Evolutionary conservation across 2,797 vertebrate species (phyloP).

Genomic region (Phyllotis vaccarum): DNA sequence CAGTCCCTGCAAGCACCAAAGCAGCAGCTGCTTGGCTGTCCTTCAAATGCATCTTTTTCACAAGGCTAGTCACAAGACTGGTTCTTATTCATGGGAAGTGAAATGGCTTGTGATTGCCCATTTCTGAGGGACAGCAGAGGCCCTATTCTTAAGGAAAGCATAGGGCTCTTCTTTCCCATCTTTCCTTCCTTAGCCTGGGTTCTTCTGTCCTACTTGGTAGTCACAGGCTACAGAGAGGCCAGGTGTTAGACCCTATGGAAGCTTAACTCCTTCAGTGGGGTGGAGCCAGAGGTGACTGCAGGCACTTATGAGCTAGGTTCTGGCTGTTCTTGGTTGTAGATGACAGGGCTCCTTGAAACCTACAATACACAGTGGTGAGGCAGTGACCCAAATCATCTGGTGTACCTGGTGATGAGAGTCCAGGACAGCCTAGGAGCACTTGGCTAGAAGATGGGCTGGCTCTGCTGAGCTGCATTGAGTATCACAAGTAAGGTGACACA

Average conservation of each 20-base stretch:
- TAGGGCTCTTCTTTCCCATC: too few species aligned
- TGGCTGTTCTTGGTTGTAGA: neutral
- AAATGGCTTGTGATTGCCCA: too few species aligned
- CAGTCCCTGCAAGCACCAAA: neutral
- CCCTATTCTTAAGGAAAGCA: neutral
- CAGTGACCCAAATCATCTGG: fast-evolving
- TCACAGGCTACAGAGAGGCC: neutral
- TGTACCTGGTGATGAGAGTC: fast-evolving
- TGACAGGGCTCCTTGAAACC: fast-evolving
- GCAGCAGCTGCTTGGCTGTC: fast-evolving
- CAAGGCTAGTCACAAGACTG: neutral
- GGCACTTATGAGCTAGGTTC: too few species aligned
- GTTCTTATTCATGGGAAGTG: neutral
- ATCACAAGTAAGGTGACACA: too few species aligned
- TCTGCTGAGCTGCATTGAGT: fast-evolving
- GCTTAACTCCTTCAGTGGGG: neutral
- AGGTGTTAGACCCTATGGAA: too few species aligned
- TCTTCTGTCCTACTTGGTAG: neutral
- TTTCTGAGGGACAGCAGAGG: too few species aligned
- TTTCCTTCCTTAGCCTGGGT: neutral
- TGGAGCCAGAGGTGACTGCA: fast-evolving
- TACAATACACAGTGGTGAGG: fast-evolving
- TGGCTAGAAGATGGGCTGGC: neutral
- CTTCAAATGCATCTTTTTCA: neutral
- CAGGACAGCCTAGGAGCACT: fast-evolving